These are phyloP conservation scores for Quiscalus mexicanus DNA, from an alignment of 2,113 vertebrate genomes.

Conservation along the genomic window DNA sequence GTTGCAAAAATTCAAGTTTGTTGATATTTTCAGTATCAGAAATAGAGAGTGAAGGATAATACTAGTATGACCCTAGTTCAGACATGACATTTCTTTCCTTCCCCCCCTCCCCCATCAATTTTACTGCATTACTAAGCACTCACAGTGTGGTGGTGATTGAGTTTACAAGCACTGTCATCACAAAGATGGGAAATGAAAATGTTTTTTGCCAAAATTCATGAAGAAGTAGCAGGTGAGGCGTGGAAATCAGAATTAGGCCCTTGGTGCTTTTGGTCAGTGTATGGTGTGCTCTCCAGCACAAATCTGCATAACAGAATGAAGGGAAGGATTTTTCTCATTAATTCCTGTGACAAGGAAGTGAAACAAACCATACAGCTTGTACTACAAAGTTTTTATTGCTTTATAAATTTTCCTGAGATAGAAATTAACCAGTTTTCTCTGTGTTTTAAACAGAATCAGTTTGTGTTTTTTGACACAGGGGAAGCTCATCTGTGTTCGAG, in stretches of 20 bases:
- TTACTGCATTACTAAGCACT: not conserved
- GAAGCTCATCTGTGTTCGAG: not conserved
- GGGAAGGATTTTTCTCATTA: constrained; percentile 1
- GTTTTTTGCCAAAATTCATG: not conserved
- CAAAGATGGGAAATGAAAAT: not conserved
- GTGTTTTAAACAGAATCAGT: constrained; percentile 22
- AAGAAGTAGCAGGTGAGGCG: not conserved
- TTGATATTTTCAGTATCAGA: not conserved
- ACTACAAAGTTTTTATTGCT: constrained; percentile 42
- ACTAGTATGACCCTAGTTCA: not conserved
- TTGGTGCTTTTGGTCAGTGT: not conserved
- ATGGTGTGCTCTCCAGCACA: not conserved
- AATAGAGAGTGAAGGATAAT: not conserved
- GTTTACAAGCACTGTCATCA: not conserved
- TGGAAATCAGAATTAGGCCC: not conserved
- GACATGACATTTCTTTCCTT: not conserved
- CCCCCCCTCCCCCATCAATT: rapidly evolving
- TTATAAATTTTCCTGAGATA: constrained; percentile 61
- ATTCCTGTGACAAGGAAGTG: constrained; percentile 19
- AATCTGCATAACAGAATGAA: not conserved
- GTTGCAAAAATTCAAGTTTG: not conserved
- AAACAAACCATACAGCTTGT: constrained; percentile 42
- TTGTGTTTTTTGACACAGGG: constrained; percentile 17
- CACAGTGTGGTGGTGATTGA: rapidly evolving
- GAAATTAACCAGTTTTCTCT: constrained; percentile 52